These are phyloP conservation scores for Umimayanthus chanpuru DNA, from an alignment of 92 coral and sea anemone genomes.

Conservation along the genomic window DNA sequence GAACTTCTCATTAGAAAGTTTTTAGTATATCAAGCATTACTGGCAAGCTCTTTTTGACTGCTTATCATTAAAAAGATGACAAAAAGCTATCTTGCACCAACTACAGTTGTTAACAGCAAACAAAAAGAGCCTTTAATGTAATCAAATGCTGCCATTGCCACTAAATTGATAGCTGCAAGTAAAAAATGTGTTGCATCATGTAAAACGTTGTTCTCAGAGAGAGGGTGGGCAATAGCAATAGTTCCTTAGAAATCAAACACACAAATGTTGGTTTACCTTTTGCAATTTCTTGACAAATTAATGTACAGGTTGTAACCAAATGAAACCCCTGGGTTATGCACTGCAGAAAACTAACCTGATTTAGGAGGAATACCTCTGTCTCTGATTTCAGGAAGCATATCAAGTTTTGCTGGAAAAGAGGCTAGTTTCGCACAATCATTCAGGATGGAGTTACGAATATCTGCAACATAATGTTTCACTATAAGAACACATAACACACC, in stretches of 20 bases:
- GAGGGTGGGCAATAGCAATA: not conserved
- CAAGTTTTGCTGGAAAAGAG: constrained; percentile 28
- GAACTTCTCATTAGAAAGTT: not conserved
- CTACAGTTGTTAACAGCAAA: not conserved
- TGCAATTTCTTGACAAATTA: not conserved
- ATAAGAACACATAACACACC: constrained; percentile 6
- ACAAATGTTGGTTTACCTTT: not conserved
- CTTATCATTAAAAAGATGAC: not conserved
- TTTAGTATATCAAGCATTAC: not conserved
- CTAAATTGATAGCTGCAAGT: no score
- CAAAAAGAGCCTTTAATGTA: not conserved
- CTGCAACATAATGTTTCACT: constrained; percentile 15
- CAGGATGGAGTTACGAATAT: constrained; percentile 27
- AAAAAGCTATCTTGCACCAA: not conserved
- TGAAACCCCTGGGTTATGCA: constrained; percentile 18
- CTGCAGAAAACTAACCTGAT: not conserved
- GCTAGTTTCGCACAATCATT: constrained; percentile 23
- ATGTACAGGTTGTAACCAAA: not conserved
- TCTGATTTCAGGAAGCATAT: constrained; percentile 26
- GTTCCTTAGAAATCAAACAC: not conserved
- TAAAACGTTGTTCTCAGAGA: no score
- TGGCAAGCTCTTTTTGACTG: not conserved
- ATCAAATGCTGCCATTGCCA: not conserved
- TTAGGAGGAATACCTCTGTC: constrained; percentile 15
- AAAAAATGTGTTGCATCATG: not conserved